A percentile compares a stretch with the other conserved stretches of the same genome.
Evolutionary conservation across 2,888 invertebrate species (phyloP).

Genomic region (Orthosia cruda): DNA sequence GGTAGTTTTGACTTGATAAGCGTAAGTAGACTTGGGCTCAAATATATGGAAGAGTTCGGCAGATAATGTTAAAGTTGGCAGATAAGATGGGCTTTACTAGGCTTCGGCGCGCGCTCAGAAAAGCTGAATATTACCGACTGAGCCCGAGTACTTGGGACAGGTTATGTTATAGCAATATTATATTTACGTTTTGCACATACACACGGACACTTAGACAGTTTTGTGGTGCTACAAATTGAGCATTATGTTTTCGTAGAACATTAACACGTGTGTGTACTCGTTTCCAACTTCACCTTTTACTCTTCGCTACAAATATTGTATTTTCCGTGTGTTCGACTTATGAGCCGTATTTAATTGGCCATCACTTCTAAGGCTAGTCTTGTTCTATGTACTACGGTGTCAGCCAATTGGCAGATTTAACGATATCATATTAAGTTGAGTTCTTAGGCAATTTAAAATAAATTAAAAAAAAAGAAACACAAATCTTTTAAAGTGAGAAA

Average conservation of each 20-base stretch:
- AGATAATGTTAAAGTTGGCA: constrained; percentile 89
- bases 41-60: constrained; percentile 87
- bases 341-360: constrained; percentile 46
- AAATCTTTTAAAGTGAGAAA: background rate
- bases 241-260: constrained; percentile 21
- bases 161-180: constrained; percentile 79
- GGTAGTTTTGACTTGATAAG: constrained; percentile 90
- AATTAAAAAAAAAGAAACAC: background rate
- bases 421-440: constrained; percentile 12
- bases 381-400: constrained; percentile 18
- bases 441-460: background rate
- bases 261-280: constrained; percentile 1
- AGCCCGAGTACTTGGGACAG: constrained; percentile 74
- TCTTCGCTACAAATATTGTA: constrained; percentile 14
- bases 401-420: constrained; percentile 34
- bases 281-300: background rate
- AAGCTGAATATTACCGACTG: constrained; percentile 81
- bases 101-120: constrained; percentile 77
- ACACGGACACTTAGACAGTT: constrained; percentile 41
- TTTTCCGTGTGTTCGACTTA: constrained; percentile 25
- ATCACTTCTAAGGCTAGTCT: constrained; percentile 42
- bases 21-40: constrained; percentile 85
- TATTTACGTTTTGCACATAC: constrained; percentile 68
- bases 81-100: constrained; percentile 87
- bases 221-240: constrained; percentile 17